Evolutionary conservation across 1,140 invertebrate genomes (phyloP).

Genomic region (Aphelinus certus): DNA sequence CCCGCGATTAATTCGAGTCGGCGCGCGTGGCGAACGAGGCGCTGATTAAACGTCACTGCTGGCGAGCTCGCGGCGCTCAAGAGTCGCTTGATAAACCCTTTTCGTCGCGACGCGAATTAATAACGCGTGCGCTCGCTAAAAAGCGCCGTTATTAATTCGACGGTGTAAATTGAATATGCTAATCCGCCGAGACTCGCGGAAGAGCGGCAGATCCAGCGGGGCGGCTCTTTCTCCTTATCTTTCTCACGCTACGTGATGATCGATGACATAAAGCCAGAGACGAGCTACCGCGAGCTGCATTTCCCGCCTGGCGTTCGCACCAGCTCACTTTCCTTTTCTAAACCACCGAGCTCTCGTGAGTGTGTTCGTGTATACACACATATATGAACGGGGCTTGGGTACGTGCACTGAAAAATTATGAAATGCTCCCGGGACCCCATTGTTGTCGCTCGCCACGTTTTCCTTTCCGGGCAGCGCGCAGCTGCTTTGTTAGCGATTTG

Average conservation of each 20-base stretch:
- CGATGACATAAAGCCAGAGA: slow-evolving; percentile 18
- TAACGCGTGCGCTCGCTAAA: too few species aligned
- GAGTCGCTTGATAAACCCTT: too few species aligned
- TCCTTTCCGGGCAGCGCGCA: too few species aligned
- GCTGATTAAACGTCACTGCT: too few species aligned
- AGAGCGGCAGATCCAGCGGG: too few species aligned
- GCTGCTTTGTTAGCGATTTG: too few species aligned
- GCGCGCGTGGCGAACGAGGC: too few species aligned
- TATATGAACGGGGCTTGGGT: not conserved
- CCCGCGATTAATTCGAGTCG: too few species aligned
- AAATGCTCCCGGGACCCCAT: slow-evolving; percentile 3
- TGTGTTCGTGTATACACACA: too few species aligned
- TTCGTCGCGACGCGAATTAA: too few species aligned
- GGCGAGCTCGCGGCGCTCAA: too few species aligned
- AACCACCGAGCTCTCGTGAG: too few species aligned
- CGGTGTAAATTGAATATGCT: slow-evolving; percentile 1
- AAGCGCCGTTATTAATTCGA: not conserved
- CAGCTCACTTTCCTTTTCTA: slow-evolving; percentile 26
- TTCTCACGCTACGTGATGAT: slow-evolving; percentile 26
- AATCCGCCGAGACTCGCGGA: not conserved
- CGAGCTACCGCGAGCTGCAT: not conserved
- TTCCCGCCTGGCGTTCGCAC: not conserved
- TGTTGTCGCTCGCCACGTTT: not conserved
- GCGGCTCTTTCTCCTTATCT: slow-evolving; percentile 17
- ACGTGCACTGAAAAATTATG: slow-evolving; percentile 5